A percentile compares a stretch with the other conserved stretches of the same genome.
Evolutionary conservation across 1,140 invertebrate species (phyloP).

Genomic region (Tetramorium simillimum): DNA sequence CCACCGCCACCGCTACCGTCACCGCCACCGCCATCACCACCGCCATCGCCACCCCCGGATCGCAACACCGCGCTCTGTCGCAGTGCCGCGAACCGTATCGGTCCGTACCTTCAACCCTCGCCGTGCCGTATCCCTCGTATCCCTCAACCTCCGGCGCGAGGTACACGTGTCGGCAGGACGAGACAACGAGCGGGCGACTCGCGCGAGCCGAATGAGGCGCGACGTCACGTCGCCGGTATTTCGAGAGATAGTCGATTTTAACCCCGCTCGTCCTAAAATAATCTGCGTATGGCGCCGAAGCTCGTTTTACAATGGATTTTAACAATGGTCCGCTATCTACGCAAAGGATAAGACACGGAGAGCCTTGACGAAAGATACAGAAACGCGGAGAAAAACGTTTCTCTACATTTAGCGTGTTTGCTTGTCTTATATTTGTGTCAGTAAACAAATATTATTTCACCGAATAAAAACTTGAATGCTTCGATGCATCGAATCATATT

Average conservation of each 20-base stretch:
- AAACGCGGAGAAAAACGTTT: too few relatives aligned
- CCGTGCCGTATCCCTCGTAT: not conserved
- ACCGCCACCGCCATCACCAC: too few relatives aligned
- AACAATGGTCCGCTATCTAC: not conserved
- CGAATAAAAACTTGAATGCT: too few relatives aligned
- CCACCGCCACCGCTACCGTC: too few relatives aligned
- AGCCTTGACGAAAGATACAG: too few relatives aligned
- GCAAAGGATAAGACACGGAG: too few relatives aligned
- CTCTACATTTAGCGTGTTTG: too few relatives aligned
- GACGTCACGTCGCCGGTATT: not conserved
- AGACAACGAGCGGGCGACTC: not conserved
- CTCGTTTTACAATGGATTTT: not conserved
- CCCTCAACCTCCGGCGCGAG: not conserved
- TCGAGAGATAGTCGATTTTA: not conserved
- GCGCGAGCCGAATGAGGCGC: not conserved
- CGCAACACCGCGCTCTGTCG: conserved; percentile 12
- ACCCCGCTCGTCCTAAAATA: not conserved
- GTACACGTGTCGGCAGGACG: conserved; percentile 4
- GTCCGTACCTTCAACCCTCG: conserved; percentile 36
- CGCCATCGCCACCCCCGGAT: conserved; percentile 15
- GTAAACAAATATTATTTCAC: too few relatives aligned
- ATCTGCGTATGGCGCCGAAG: not conserved
- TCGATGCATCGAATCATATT: too few relatives aligned
- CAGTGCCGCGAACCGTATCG: conserved; percentile 15
- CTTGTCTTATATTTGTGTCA: too few relatives aligned